These are phyloP conservation scores for Thalassarche chlororhynchos DNA, from an alignment of 2,113 vertebrate genomes.

Conservation along the genomic window DNA sequence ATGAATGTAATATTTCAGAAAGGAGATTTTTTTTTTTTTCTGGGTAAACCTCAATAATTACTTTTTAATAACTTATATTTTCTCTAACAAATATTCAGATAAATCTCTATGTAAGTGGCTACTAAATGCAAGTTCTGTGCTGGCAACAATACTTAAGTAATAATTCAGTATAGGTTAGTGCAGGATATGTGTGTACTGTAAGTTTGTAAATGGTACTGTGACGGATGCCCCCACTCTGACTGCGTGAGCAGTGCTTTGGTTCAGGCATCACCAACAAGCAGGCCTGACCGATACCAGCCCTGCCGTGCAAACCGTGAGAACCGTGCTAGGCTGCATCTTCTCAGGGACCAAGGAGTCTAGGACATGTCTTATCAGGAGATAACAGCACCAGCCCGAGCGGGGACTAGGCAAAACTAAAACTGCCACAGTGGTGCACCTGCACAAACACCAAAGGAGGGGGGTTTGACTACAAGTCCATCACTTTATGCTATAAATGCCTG, in stretches of 20 bases:
- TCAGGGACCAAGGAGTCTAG: no score
- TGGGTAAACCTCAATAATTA: background rate
- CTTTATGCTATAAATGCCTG: background rate
- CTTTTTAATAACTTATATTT: background rate
- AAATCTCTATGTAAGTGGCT: background rate
- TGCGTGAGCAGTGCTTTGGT: no score
- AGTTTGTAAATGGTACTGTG: background rate
- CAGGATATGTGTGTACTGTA: fast-evolving
- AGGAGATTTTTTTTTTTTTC: background rate
- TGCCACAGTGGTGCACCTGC: fast-evolving
- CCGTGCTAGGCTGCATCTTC: no score
- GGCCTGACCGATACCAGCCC: no score
- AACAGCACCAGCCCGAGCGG: background rate
- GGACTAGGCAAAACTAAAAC: background rate
- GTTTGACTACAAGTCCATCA: fast-evolving
- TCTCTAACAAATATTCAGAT: background rate
- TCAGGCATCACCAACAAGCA: no score
- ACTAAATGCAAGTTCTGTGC: background rate
- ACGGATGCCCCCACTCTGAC: no score
- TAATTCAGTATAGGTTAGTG: background rate
- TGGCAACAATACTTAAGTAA: background rate
- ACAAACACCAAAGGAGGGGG: fast-evolving
- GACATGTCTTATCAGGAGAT: background rate
- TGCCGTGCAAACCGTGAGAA: no score
- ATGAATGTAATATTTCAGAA: background rate